Conservation (phyloP, 2,797 vertebrate species). For the Enteromius anoplus region DNA sequence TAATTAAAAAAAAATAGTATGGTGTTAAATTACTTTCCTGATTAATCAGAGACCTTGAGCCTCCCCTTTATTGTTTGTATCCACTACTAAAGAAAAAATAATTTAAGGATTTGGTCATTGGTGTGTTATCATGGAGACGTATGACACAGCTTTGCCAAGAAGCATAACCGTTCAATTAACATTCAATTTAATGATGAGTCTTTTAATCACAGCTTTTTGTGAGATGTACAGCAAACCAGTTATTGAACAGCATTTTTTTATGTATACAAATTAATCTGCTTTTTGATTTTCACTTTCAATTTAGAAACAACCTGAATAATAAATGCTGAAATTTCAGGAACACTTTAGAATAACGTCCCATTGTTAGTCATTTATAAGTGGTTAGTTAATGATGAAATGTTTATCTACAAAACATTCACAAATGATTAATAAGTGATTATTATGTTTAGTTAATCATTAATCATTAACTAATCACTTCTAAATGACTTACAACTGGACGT, state of each 20-base stretch:
- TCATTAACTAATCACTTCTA: too few relatives aligned
- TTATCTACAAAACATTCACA: too few relatives aligned
- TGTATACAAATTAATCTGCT: slow-evolving; percentile 58
- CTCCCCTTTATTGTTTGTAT: background rate
- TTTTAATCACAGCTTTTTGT: slow-evolving; percentile 36
- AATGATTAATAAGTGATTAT: too few relatives aligned
- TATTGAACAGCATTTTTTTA: slow-evolving; percentile 66
- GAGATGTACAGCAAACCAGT: slow-evolving; percentile 63
- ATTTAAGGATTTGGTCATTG: slow-evolving; percentile 53
- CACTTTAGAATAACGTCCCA: too few relatives aligned
- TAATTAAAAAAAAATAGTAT: background rate
- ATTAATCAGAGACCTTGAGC: slow-evolving; percentile 55
- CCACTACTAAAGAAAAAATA: background rate
- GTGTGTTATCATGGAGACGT: slow-evolving; percentile 48
- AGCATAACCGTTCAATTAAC: slow-evolving; percentile 34
- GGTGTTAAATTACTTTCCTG: slow-evolving; percentile 39
- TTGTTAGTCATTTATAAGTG: too few relatives aligned
- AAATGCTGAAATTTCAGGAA: too few relatives aligned
- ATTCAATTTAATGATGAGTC: slow-evolving; percentile 50
- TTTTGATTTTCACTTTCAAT: slow-evolving; percentile 65
- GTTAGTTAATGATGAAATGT: too few relatives aligned
- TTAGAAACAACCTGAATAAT: slow-evolving; percentile 56
- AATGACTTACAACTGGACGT: too few relatives aligned
- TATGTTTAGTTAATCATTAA: too few relatives aligned
- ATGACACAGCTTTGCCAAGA: slow-evolving; percentile 38